phyloP scores from a whole-genome alignment of 2,113 vertebrate genomes.

The Poeciliopsis turrubarensis region DNA sequence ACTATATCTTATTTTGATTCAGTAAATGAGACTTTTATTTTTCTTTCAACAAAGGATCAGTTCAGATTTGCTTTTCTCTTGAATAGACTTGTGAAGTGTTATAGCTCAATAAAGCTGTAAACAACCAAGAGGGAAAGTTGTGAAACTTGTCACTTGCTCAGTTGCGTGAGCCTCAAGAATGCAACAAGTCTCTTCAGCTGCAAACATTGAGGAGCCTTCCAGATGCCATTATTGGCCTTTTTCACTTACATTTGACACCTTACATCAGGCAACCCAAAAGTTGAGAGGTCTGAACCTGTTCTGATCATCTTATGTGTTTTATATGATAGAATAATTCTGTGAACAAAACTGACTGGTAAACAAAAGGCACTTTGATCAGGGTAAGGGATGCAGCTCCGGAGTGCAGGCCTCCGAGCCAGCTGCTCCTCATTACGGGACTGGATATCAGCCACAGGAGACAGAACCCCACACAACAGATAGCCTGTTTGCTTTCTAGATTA shows the following conservation, averaged over 20 bases:
- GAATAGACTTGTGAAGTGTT: slow-evolving; percentile 35
- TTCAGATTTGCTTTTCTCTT: slow-evolving; percentile 27
- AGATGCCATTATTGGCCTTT: no score
- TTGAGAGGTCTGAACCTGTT: neutral
- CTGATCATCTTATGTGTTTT: slow-evolving; percentile 9
- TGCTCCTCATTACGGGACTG: slow-evolving; percentile 75
- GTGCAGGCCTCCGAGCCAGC: slow-evolving; percentile 70
- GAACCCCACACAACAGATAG: slow-evolving; percentile 53
- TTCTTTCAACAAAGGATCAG: no score
- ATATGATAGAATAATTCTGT: slow-evolving; percentile 19
- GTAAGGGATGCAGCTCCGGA: slow-evolving; percentile 66
- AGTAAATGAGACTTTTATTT: no score
- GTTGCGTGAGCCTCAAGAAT: slow-evolving; percentile 51
- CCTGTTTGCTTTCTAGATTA: slow-evolving; percentile 73
- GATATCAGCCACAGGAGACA: slow-evolving; percentile 65
- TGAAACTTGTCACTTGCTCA: slow-evolving; percentile 28
- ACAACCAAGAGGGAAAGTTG: slow-evolving; percentile 37
- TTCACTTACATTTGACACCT: no score
- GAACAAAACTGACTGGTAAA: slow-evolving; percentile 69
- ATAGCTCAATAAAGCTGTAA: slow-evolving; percentile 38
- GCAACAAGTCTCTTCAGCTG: slow-evolving; percentile 37
- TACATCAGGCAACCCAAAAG: no score
- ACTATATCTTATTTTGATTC: no score
- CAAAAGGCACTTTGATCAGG: slow-evolving; percentile 75
- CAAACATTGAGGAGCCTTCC: slow-evolving; percentile 13